phyloP scores from a whole-genome alignment of 2,113 vertebrate species.

The Haemorhous mexicanus region DNA sequence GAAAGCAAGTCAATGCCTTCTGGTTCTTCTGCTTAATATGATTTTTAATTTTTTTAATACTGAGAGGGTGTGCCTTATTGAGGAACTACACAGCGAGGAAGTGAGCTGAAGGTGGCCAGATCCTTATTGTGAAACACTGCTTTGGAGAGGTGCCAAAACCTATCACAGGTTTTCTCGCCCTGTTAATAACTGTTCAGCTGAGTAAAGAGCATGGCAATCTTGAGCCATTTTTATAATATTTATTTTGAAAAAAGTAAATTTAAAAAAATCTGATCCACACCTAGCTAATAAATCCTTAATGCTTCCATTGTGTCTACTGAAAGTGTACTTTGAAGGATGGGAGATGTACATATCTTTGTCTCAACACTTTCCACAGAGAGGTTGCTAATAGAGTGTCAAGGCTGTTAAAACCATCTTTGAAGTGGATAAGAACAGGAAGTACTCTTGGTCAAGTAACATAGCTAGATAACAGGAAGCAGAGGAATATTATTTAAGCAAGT shows the following conservation, averaged over 20 bases:
- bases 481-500: neutral
- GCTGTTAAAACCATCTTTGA: conserved; percentile 1
- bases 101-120: neutral
- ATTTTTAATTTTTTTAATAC: neutral
- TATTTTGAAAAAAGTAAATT: conserved; percentile 31
- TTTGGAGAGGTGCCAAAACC: neutral
- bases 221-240: conserved; percentile 49
- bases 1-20: neutral
- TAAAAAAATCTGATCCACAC: neutral
- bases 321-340: conserved; percentile 33
- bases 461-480: neutral
- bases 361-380: neutral
- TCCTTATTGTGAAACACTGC: neutral
- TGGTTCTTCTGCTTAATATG: neutral
- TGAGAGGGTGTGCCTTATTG: neutral
- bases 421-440: conserved; percentile 1
- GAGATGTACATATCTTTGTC: neutral
- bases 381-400: conserved; percentile 13
- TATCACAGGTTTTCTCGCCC: neutral
- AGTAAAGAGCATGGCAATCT: neutral
- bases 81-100: neutral
- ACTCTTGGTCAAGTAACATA: neutral
- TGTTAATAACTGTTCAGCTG: neutral
- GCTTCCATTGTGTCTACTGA: neutral
- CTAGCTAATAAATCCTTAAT: conserved; percentile 35